Evolutionary conservation across 2,888 invertebrate species (phyloP).

Genomic region (Argyresthia goedartella): DNA sequence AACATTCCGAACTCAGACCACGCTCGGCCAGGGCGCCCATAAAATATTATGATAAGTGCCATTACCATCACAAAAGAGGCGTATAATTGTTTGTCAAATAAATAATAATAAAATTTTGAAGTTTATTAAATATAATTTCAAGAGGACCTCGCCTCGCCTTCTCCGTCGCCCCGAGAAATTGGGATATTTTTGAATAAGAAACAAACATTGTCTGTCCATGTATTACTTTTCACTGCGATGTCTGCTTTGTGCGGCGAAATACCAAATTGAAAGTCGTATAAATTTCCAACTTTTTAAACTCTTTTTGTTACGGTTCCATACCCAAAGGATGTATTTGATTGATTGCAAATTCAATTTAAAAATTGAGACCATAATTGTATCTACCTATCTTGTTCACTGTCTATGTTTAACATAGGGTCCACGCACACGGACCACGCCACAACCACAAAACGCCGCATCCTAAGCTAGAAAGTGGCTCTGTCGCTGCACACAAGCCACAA

Average conservation of each 20-base stretch:
- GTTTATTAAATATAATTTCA: conserved; percentile 65
- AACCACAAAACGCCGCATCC: too few species aligned
- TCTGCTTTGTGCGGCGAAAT: background rate
- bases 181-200: background rate
- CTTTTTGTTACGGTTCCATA: too few species aligned
- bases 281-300: too few species aligned
- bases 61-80: conserved; percentile 68
- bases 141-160: conserved; percentile 33
- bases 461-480: too few species aligned
- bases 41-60: conserved; percentile 62
- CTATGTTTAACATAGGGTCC: too few species aligned
- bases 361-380: too few species aligned
- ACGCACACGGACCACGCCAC: too few species aligned
- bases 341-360: too few species aligned
- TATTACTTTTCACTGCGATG: background rate
- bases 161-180: conserved; percentile 8
- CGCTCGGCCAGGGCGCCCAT: conserved; percentile 37
- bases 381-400: too few species aligned
- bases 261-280: background rate
- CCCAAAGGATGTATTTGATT: too few species aligned
- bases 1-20: conserved; percentile 15
- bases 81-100: conserved; percentile 71
- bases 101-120: conserved; percentile 65
- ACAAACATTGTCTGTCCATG: background rate
- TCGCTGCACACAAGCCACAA: too few species aligned